phyloP scores from a whole-genome alignment of 2,797 vertebrate species.

The Brachymystax lenok region DNA sequence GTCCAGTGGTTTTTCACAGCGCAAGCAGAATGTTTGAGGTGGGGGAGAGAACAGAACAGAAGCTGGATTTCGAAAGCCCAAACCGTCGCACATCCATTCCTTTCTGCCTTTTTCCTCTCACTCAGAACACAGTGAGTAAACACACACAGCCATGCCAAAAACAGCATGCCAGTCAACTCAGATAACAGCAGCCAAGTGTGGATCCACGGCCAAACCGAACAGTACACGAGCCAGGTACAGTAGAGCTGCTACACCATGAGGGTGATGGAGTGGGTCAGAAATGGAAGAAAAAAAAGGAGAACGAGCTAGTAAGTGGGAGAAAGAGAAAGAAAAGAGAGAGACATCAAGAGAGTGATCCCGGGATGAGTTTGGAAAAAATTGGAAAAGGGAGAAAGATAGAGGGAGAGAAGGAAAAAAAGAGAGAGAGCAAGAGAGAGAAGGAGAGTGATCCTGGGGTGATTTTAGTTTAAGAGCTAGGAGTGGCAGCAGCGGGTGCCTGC shows the following conservation, averaged over 20 bases:
- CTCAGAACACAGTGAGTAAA: slow-evolving; percentile 62
- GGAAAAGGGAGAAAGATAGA: not conserved
- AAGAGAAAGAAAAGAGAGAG: not conserved
- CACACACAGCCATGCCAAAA: slow-evolving; percentile 39
- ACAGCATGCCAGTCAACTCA: slow-evolving; percentile 52
- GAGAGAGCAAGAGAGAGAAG: not conserved
- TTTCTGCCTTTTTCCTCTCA: slow-evolving; percentile 36
- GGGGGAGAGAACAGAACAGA: slow-evolving; percentile 18
- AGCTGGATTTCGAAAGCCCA: slow-evolving; percentile 35
- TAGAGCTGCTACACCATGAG: not conserved
- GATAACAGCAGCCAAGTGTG: slow-evolving; percentile 52
- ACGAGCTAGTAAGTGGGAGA: not conserved
- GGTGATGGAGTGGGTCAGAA: not conserved
- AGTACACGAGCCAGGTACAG: not conserved
- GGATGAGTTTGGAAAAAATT: not conserved
- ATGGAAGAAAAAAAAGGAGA: no score
- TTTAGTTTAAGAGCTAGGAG: slow-evolving; percentile 44
- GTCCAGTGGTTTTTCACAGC: slow-evolving; percentile 50
- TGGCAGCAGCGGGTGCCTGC: slow-evolving; percentile 5
- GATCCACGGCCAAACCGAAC: slow-evolving; percentile 33
- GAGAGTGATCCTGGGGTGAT: not conserved
- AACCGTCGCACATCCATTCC: slow-evolving; percentile 10
- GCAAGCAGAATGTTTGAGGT: slow-evolving; percentile 32
- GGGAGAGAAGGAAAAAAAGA: not conserved
- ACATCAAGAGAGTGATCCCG: slow-evolving; percentile 18